A percentile compares a stretch with the other conserved stretches of the same genome.
Evolutionary conservation across 1,140 invertebrate genomes (phyloP).

Genomic region (Drosophila bipectinata): DNA sequence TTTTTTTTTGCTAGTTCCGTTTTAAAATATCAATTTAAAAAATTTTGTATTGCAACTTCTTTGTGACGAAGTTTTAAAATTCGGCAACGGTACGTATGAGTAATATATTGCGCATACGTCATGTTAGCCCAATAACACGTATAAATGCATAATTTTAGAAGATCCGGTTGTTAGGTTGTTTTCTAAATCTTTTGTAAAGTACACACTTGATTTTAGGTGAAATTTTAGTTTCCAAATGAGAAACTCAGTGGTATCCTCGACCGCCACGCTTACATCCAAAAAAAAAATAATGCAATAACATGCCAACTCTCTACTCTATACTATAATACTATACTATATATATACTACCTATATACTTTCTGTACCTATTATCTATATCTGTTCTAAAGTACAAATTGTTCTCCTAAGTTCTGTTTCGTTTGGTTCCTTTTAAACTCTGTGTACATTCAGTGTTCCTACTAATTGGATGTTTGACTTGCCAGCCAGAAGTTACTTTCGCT

Average conservation of each 20-base stretch:
- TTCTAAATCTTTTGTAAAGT: background rate
- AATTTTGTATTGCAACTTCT: background rate
- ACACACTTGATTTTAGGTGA: background rate
- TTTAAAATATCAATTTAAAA: background rate
- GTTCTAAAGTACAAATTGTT: slow-evolving; percentile 49
- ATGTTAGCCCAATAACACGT: background rate
- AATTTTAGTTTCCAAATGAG: background rate
- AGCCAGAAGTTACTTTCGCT: slow-evolving; percentile 65
- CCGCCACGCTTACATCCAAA: slow-evolving; percentile 59
- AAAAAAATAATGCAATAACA: slow-evolving; percentile 65
- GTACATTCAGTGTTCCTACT: slow-evolving; percentile 71
- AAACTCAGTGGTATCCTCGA: slow-evolving; percentile 9
- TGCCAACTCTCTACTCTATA: slow-evolving; percentile 62
- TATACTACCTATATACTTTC: slow-evolving; percentile 30
- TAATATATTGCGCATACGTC: background rate
- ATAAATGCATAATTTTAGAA: background rate
- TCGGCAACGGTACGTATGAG: background rate
- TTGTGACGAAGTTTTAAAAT: background rate
- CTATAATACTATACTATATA: slow-evolving; percentile 47
- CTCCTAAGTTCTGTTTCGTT: slow-evolving; percentile 51
- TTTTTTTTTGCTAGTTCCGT: background rate
- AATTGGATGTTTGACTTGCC: slow-evolving; percentile 81
- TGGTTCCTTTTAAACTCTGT: slow-evolving; percentile 58
- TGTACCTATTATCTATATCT: slow-evolving; percentile 42
- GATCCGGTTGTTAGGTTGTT: background rate